Evolutionary conservation across 2,113 vertebrate genomes (phyloP).

Genomic region (Solenodon paradoxus): DNA sequence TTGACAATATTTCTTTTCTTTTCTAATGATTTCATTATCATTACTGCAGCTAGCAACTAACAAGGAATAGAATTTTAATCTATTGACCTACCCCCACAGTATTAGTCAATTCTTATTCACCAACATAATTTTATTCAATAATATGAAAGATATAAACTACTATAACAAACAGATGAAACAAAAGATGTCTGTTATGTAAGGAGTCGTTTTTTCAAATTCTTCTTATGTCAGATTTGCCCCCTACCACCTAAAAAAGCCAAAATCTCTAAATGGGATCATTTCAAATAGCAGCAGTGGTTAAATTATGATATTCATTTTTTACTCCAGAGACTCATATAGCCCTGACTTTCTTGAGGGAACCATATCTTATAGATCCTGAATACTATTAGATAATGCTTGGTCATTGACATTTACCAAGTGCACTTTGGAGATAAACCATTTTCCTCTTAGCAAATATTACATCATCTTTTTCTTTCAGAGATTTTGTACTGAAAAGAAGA

Average conservation of each 20-base stretch:
- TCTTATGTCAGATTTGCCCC: neutral
- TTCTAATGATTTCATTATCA: neutral
- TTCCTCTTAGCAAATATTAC: neutral
- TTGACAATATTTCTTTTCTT: neutral
- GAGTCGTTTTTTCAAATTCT: neutral
- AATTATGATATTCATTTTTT: neutral
- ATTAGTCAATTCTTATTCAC: neutral
- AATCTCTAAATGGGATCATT: neutral
- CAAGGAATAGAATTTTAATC: neutral
- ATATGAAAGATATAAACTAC: neutral
- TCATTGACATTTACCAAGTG: neutral
- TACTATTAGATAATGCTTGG: neutral
- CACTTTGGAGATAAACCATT: neutral
- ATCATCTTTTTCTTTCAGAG: neutral
- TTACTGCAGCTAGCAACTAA: neutral
- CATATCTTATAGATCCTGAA: neutral
- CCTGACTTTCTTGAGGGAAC: neutral
- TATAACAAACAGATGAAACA: neutral
- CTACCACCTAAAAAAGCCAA: neutral
- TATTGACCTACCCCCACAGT: neutral
- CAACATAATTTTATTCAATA: neutral
- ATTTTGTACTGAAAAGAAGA: neutral
- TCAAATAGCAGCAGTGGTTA: neutral
- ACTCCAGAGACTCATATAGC: neutral
- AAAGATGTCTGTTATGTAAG: neutral